Evolutionary conservation across 2,797 vertebrate genomes (phyloP).

Genomic region (Darevskia mixta): DNA sequence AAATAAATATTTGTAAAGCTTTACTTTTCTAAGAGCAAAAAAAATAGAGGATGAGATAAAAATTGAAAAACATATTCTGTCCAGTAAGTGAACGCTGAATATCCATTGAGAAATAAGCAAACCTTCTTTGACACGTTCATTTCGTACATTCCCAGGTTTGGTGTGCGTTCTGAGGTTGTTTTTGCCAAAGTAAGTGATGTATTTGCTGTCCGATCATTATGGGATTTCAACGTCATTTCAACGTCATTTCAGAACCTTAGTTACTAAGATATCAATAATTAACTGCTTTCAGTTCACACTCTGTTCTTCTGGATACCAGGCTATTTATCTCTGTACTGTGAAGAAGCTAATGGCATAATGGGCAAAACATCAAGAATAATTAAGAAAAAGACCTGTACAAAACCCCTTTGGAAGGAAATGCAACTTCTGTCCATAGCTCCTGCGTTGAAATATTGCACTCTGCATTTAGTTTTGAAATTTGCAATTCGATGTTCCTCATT

Average conservation of each 20-base stretch:
- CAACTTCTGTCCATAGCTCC: slow-evolving; percentile 47
- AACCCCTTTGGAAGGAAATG: slow-evolving; percentile 60
- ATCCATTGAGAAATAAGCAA: neutral
- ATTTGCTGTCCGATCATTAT: slow-evolving; percentile 73
- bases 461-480: slow-evolving; percentile 58
- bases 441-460: slow-evolving; percentile 46
- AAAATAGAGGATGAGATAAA: neutral
- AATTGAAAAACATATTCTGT: neutral
- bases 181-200: slow-evolving; percentile 60
- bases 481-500: slow-evolving; percentile 52
- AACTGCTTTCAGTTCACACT: slow-evolving; percentile 79
- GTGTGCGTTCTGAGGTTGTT: slow-evolving; percentile 9
- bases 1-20: slow-evolving; percentile 48
- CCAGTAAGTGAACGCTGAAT: neutral
- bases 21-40: slow-evolving; percentile 3
- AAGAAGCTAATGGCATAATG: slow-evolving; percentile 80
- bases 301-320: slow-evolving; percentile 74
- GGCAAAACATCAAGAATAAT: slow-evolving; percentile 83
- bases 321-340: slow-evolving; percentile 80
- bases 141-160: slow-evolving; percentile 19
- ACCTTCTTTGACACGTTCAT: slow-evolving; percentile 18
- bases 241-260: slow-evolving; percentile 76
- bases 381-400: slow-evolving; percentile 71
- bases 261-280: slow-evolving; percentile 84
- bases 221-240: slow-evolving; percentile 79